Conservation (phyloP, 2,888 invertebrate species). For the Hirtodrosophila cameraria region DNA sequence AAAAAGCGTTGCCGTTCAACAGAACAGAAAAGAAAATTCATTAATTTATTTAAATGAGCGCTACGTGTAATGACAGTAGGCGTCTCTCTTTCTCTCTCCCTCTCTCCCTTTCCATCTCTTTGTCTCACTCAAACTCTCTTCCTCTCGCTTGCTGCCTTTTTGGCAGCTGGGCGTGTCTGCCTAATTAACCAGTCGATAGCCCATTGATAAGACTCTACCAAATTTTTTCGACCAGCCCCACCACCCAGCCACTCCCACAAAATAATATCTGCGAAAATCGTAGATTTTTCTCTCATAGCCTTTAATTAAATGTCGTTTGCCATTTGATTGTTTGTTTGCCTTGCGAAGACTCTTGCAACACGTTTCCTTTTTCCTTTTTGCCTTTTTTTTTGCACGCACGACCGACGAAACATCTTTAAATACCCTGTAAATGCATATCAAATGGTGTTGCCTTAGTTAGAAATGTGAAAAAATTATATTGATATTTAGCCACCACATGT, state of each 20-base stretch:
- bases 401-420: slow-evolving; percentile 21
- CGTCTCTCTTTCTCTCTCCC: too few species aligned
- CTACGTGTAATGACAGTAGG: slow-evolving; percentile 69
- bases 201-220: slow-evolving; percentile 48
- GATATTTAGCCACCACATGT: too few species aligned
- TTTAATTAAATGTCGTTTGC: slow-evolving; percentile 72
- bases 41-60: slow-evolving; percentile 76
- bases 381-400: slow-evolving; percentile 49
- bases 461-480: too few species aligned
- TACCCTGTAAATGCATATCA: background rate
- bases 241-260: too few species aligned
- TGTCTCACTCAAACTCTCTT: too few species aligned
- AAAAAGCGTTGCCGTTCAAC: slow-evolving; percentile 41
- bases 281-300: slow-evolving; percentile 9
- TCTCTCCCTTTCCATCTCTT: too few species aligned
- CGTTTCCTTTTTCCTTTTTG: too few species aligned
- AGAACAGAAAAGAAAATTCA: slow-evolving; percentile 42
- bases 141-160: too few species aligned
- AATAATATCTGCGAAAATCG: too few species aligned
- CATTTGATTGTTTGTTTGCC: slow-evolving; percentile 64
- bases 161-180: slow-evolving; percentile 51
- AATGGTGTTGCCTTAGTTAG: too few species aligned
- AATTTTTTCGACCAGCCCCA: slow-evolving; percentile 8
- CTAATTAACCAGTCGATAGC: slow-evolving; percentile 63
- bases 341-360: slow-evolving; percentile 12